phyloP scores from a whole-genome alignment of 2,797 vertebrate species.

The Hemitrygon akajei region DNA sequence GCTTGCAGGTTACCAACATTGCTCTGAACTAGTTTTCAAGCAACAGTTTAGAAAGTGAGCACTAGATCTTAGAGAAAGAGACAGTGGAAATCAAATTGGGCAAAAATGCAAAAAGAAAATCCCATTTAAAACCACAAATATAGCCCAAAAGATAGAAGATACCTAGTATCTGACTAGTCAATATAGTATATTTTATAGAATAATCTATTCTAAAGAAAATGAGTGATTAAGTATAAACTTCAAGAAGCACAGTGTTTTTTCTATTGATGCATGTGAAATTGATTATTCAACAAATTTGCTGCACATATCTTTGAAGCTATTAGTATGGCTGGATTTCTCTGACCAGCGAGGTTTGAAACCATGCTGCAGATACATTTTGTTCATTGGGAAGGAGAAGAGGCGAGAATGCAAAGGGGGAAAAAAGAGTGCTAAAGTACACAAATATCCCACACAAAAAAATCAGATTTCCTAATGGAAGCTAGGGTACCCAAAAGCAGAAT shows the following conservation, averaged over 20 bases:
- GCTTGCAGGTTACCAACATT: neutral
- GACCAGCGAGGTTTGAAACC: too few species aligned
- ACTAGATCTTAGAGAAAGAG: neutral
- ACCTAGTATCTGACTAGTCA: neutral
- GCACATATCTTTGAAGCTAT: neutral
- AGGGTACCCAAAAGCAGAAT: too few species aligned
- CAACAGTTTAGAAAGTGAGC: neutral
- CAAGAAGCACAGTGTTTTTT: neutral
- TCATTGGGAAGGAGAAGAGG: too few species aligned
- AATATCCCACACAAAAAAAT: too few species aligned
- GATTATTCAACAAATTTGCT: neutral
- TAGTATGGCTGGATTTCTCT: neutral
- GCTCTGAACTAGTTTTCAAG: neutral
- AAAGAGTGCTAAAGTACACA: too few species aligned
- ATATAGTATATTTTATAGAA: neutral
- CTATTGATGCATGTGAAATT: neutral
- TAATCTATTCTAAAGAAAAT: neutral
- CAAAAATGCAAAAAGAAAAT: too few species aligned
- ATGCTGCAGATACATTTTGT: too few species aligned
- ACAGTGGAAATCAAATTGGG: neutral
- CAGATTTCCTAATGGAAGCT: too few species aligned
- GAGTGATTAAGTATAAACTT: neutral
- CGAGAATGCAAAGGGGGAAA: too few species aligned
- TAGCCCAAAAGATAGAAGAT: neutral
- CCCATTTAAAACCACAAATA: neutral